phyloP scores from a whole-genome alignment of 2,888 invertebrate genomes.

The Crematogaster levior region DNA sequence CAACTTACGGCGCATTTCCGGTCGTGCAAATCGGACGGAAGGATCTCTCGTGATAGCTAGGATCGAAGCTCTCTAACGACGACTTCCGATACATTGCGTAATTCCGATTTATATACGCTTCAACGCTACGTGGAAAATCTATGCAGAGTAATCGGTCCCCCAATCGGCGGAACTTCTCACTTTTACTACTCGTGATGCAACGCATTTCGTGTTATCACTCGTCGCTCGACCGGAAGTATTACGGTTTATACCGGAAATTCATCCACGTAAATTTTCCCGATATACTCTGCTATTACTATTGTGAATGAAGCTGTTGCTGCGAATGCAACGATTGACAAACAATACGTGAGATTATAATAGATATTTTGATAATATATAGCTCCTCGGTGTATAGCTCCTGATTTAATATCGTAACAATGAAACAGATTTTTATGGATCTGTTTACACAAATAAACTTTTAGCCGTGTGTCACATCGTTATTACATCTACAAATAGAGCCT shows the following conservation, averaged over 20 bases:
- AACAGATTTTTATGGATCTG: neutral
- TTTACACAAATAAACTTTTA: neutral
- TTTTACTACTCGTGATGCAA: slow-evolving; percentile 51
- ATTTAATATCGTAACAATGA: neutral
- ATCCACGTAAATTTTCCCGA: slow-evolving; percentile 32
- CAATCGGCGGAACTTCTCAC: slow-evolving; percentile 56
- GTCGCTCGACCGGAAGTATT: slow-evolving; percentile 41
- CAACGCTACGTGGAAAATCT: slow-evolving; percentile 17
- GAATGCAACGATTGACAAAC: neutral
- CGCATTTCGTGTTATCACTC: slow-evolving; percentile 46
- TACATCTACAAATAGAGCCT: neutral
- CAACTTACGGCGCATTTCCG: slow-evolving; percentile 24
- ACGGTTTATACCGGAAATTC: slow-evolving; percentile 46
- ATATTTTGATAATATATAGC: neutral
- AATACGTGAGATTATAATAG: slow-evolving; percentile 22
- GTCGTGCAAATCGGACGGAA: slow-evolving; percentile 30
- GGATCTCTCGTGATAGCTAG: slow-evolving; percentile 30
- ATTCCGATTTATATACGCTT: slow-evolving; percentile 35
- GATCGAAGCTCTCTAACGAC: slow-evolving; percentile 11
- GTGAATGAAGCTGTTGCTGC: neutral
- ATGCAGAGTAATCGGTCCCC: slow-evolving; percentile 35
- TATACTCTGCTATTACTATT: slow-evolving; percentile 32
- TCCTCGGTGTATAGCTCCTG: neutral
- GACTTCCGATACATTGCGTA: slow-evolving; percentile 42
- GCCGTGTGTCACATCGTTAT: neutral